Evolutionary conservation across 1,140 invertebrate genomes (phyloP), one percentile per base, ranked within the genome.

Genomic region (Penaeus vannamei): DNA sequence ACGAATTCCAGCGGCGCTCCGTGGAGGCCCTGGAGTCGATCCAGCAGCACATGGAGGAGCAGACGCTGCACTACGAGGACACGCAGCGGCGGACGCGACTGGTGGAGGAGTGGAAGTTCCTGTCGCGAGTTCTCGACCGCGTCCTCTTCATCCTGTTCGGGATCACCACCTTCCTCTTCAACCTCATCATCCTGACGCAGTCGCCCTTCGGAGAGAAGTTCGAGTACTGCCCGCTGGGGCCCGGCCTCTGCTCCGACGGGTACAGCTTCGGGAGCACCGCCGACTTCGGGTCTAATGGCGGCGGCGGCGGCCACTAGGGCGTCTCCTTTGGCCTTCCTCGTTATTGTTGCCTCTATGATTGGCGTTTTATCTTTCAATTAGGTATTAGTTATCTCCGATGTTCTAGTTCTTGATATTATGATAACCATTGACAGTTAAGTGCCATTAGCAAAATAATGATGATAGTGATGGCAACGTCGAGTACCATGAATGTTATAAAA

Each of bases 91-190:
- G 26, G 69, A 42, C 59, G 20, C 0, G 4, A 22, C 76, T 89
- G 81, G n/a, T 46, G 53, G 82, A 89, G 29, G 60, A 90, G 32
- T 90, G 89, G 89, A 84, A 81, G 84, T 87, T 81, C 85, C 36
- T 90, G 72, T 87, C 89, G 36, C 82, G 86, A 7, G 89, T 87
- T 14, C 46, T 90, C 12, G 89, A 90, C 59, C 85, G 89, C 0
- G 2, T 86, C 64, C 86, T 85, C 46, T 77, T 87, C 64, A 76
- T 83, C 85, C 29, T 85, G 60, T 90, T 90, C 85, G 59, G 64
- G 36, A 80, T 86, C 12, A 46, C 29, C n/a, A 90, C 89, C 0
- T 42, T 86, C 46, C 82, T 90, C 79, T 90, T 90, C 66, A 87
- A 90, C 81, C 7, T 87, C 32, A 81, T 87, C 85, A 87, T 90